phyloP scores from a whole-genome alignment of 2,113 vertebrate species.

The Aix galericulata region DNA sequence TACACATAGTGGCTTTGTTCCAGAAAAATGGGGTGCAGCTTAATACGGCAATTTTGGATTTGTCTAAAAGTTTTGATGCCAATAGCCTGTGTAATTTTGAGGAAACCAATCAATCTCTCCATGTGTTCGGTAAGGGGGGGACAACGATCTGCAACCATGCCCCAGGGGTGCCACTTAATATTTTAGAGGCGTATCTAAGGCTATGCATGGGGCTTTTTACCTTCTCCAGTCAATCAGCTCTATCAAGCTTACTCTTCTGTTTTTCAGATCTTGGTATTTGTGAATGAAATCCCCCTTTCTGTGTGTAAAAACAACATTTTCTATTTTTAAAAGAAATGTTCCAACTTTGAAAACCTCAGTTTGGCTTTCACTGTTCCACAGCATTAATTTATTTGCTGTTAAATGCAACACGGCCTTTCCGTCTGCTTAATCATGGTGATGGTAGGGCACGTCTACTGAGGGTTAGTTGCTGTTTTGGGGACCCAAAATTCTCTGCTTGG shows the following conservation, averaged over 20 bases:
- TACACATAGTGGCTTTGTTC: constrained; percentile 25
- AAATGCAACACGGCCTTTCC: not conserved
- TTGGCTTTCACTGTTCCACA: not conserved
- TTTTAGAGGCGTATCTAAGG: not conserved
- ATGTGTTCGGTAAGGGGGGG: not conserved
- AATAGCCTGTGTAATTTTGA: constrained; percentile 46
- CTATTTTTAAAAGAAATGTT: not conserved
- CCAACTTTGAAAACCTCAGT: not conserved
- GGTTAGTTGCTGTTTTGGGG: not conserved
- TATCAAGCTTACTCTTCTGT: not conserved
- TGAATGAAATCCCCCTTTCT: not conserved
- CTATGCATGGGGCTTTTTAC: not conserved
- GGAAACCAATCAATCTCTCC: constrained; percentile 10
- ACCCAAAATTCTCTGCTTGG: not conserved
- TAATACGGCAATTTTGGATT: constrained; percentile 43
- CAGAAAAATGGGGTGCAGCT: constrained; percentile 55
- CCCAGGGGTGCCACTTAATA: not conserved
- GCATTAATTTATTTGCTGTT: not conserved
- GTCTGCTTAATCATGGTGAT: not conserved
- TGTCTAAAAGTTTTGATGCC: constrained; percentile 37
- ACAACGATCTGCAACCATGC: not conserved
- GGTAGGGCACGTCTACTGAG: not conserved
- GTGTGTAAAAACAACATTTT: not conserved
- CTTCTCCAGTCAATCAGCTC: not conserved
- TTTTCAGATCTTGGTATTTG: not conserved